phyloP scores from a whole-genome alignment of 2,113 vertebrate species.

The Psilopsiagon aurifrons region DNA sequence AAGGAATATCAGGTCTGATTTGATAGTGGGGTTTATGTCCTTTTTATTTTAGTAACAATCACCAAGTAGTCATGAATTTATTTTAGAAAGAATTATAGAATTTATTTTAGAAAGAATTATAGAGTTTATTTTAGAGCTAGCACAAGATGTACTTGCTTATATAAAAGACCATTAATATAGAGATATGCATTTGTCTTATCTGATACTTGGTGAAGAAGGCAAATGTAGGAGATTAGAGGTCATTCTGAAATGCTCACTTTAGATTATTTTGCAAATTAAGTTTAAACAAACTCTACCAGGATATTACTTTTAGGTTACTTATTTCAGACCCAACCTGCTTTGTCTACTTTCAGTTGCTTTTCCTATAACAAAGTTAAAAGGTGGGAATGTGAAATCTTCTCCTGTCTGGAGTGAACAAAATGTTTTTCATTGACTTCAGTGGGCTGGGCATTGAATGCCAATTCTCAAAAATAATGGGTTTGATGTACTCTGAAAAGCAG shows the following conservation, averaged over 20 bases:
- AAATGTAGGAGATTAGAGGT: not conserved
- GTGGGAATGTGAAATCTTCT: not conserved
- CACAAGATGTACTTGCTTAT: not conserved
- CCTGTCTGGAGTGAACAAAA: not conserved
- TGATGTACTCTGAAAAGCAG: not conserved
- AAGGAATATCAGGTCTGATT: not conserved
- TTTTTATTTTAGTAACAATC: not conserved
- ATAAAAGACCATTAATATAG: not conserved
- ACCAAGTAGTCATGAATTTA: not conserved
- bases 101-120: not conserved
- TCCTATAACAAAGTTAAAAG: not conserved
- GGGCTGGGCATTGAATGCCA: not conserved
- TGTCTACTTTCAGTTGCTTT: not conserved
- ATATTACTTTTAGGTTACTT: not conserved
- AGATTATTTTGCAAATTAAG: not conserved
- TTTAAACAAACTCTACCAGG: not conserved
- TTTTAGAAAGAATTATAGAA: not conserved
- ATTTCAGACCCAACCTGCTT: not conserved
- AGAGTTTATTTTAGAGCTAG: not conserved
- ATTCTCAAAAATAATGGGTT: not conserved
- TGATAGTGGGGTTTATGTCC: not conserved
- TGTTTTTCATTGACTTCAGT: not conserved
- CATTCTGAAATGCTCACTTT: not conserved
- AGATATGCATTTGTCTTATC: not conserved
- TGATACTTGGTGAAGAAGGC: not conserved